Percentiles rank a stretch among this genome's conserved stretches.
These are phyloP conservation scores for Yoshiicerus persimilis DNA, from an alignment of 1,140 invertebrate species.

Conservation along the genomic window DNA sequence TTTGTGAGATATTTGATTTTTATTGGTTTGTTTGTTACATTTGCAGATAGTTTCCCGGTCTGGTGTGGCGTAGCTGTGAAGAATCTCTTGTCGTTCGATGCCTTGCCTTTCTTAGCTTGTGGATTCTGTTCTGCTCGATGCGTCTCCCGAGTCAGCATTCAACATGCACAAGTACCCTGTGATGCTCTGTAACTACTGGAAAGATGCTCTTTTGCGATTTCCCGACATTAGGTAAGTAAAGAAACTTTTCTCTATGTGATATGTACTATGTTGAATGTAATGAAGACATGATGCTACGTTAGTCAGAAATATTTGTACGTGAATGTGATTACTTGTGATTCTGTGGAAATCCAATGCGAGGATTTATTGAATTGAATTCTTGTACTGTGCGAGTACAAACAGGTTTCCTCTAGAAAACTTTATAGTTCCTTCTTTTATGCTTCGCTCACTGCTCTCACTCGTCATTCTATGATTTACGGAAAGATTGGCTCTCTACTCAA, in stretches of 20 bases:
- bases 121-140: not conserved
- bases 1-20: not conserved
- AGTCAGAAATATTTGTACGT: not conserved
- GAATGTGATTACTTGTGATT: not conserved
- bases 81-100: not conserved
- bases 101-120: not conserved
- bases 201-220: not conserved
- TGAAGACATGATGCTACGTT: not conserved
- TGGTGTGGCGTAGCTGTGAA: not conserved
- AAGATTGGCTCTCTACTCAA: not conserved
- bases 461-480: not conserved
- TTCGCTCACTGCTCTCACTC: not conserved
- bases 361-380: not conserved
- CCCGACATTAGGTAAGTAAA: not conserved
- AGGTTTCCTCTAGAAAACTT: not conserved
- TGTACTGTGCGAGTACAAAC: not conserved
- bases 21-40: not conserved
- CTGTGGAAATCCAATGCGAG: not conserved
- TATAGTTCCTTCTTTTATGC: not conserved
- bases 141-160: not conserved
- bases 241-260: not conserved
- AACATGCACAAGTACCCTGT: not conserved
- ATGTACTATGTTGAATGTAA: too few species aligned
- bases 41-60: not conserved
- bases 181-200: not conserved